Evolutionary conservation across 1,140 invertebrate species (phyloP).

Genomic region (Homarus americanus): DNA sequence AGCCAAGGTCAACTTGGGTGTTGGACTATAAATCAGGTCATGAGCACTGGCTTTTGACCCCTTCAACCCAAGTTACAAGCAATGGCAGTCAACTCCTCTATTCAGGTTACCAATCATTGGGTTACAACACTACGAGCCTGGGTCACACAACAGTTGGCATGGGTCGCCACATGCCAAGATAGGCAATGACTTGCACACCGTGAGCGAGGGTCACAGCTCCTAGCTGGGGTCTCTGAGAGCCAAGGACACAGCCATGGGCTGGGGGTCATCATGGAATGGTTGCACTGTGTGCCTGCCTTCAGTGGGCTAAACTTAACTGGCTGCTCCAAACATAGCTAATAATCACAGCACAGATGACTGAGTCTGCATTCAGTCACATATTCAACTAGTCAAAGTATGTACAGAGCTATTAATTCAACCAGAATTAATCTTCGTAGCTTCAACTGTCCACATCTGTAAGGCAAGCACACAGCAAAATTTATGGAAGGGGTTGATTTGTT

Average conservation of each 20-base stretch:
- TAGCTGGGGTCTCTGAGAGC: constrained; percentile 42
- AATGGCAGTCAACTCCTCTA: constrained; percentile 40
- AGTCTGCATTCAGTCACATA: constrained; percentile 37
- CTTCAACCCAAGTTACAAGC: constrained; percentile 34
- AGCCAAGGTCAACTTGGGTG: constrained; percentile 19
- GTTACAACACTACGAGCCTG: constrained; percentile 38
- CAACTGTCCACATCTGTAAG: constrained; percentile 28
- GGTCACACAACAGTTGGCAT: constrained; percentile 28
- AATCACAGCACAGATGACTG: constrained; percentile 38
- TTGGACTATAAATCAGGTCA: constrained; percentile 40
- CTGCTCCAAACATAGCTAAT: constrained; percentile 38
- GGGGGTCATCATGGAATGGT: constrained; percentile 67
- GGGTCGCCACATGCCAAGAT: constrained; percentile 35
- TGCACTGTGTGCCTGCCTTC: constrained; percentile 66
- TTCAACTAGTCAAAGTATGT: constrained; percentile 25
- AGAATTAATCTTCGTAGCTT: constrained; percentile 8
- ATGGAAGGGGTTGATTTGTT: constrained; percentile 67
- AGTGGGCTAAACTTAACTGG: constrained; percentile 38
- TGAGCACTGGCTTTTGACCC: constrained; percentile 36
- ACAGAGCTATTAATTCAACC: constrained; percentile 32
- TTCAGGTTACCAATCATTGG: constrained; percentile 23
- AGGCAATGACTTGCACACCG: constrained; percentile 43
- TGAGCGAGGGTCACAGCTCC: constrained; percentile 40
- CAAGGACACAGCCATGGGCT: constrained; percentile 43
- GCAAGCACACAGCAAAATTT: constrained; percentile 67